Conservation (phyloP, 2,797 vertebrate species). For the Enteromius argenteus region DNA sequence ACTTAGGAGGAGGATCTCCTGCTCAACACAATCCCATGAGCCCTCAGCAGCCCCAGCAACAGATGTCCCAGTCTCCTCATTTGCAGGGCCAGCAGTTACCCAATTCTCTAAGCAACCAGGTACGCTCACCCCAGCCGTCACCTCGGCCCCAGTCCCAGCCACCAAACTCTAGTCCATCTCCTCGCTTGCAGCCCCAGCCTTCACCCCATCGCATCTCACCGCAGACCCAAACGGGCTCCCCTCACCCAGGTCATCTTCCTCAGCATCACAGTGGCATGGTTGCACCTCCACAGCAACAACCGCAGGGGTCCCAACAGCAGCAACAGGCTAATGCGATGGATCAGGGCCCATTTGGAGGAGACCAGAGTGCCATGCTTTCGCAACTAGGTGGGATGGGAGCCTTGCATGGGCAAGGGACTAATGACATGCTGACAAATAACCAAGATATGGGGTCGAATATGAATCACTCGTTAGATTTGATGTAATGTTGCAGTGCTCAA, state of each 20-base stretch:
- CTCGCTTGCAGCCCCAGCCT: slow-evolving; percentile 94
- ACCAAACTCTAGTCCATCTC: slow-evolving; percentile 94
- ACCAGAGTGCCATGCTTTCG: slow-evolving; percentile 96
- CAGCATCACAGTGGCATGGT: slow-evolving; percentile 89
- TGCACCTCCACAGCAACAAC: slow-evolving; percentile 79
- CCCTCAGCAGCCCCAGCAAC: slow-evolving; percentile 80
- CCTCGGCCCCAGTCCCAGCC: slow-evolving; percentile 95
- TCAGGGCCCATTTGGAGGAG: slow-evolving; percentile 90
- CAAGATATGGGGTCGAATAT: slow-evolving; percentile 90
- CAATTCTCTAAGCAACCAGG: slow-evolving; percentile 92
- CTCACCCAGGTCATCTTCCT: slow-evolving; percentile 79
- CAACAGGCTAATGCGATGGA: slow-evolving; percentile 87
- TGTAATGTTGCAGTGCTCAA: slow-evolving; percentile 83
- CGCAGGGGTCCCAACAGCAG: slow-evolving; percentile 74
- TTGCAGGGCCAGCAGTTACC: slow-evolving; percentile 90
- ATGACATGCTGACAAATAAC: slow-evolving; percentile 90
- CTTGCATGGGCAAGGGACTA: slow-evolving; percentile 88
- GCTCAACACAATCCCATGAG: slow-evolving; percentile 95
- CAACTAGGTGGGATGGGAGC: slow-evolving; percentile 92
- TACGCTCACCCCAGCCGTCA: slow-evolving; percentile 94
- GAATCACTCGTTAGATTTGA: slow-evolving; percentile 92
- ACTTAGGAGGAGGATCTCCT: slow-evolving; percentile 86
- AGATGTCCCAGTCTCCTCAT: slow-evolving; percentile 88
- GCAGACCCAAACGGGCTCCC: slow-evolving; percentile 92
- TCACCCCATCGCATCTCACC: slow-evolving; percentile 90